Evolutionary conservation across 1,140 invertebrate species (phyloP), one percentile per base, ranked within the genome.

Genomic region (Drosophila orena): DNA sequence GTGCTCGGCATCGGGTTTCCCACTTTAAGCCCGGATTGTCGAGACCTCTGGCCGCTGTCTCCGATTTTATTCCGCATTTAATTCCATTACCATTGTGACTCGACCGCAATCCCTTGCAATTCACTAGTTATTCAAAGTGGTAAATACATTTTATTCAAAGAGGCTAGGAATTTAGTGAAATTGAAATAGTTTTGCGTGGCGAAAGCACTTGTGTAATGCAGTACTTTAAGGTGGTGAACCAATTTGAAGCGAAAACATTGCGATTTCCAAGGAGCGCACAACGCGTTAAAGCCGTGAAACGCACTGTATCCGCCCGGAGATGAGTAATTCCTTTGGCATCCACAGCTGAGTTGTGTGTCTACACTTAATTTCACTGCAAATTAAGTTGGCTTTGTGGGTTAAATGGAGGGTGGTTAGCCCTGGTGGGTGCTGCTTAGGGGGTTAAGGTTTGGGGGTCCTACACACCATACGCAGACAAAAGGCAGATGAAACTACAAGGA

Each of bases 301-400:
- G 47, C 49, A 22, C 37, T 42, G 58, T 60, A 35, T 30, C 11
- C 11, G 55, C 12, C 20, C 7, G 6, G 30, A 55, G 27, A 55
- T 64, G 42, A 64, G 53, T 56, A 37, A 64, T 46, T 56, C 20
- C 44, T 20, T 14, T 34, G 43, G 15, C 53, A 58, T 24, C 17
- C 43, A 34, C 62, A 65, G 62, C 43, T 65, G 50, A n/a, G 49
- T 4, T 53, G 37, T 54, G 42, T 64, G 52, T 47, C 61, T 58
- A 65, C 54, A 49, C 61, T 65, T 58, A 65, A 65, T 65, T 58
- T 65, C 54, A n/a, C 34, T 58, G 61, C 22, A 58, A 65, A 46
- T 58, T 54, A 62, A 54, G 62, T 37, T 11, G 35, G 53, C 40
- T 64, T 35, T 24, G 54, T 27, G 54, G 54, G 24, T 43, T 42